Evolutionary conservation across 2,797 vertebrate species (phyloP).

Genomic region (Phaenicophaeus curvirostris): DNA sequence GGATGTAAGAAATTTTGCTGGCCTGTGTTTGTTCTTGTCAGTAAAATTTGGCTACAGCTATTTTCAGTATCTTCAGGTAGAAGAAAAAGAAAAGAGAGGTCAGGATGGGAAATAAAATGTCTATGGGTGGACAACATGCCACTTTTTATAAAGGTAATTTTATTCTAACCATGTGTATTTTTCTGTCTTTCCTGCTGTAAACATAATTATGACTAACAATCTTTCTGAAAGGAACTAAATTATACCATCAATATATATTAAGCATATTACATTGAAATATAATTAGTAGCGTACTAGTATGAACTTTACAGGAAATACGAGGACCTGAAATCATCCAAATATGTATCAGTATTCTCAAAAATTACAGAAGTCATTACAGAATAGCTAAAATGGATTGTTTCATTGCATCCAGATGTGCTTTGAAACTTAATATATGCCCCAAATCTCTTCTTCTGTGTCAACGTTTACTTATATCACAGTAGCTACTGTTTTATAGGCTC

Average conservation of each 20-base stretch:
- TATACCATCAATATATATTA: background rate
- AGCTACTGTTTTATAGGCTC: background rate
- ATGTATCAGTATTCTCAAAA: background rate
- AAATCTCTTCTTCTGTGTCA: background rate
- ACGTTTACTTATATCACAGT: background rate
- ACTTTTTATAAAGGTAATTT: background rate
- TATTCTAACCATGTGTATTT: background rate
- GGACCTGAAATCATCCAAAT: background rate
- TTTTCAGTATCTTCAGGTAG: background rate
- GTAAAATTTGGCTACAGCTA: background rate
- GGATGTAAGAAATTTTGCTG: background rate
- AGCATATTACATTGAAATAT: background rate
- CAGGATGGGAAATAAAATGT: background rate
- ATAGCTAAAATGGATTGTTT: background rate
- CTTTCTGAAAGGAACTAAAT: background rate
- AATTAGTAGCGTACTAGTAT: background rate
- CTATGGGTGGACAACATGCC: background rate
- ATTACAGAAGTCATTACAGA: background rate
- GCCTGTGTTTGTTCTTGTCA: background rate
- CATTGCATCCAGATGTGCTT: background rate
- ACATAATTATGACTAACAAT: background rate
- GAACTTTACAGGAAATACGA: background rate
- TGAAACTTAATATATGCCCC: background rate
- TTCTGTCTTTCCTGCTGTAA: background rate
- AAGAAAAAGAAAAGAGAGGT: background rate